Percentiles rank a stretch among this genome's conserved stretches.
phyloP scores from a whole-genome alignment of 2,888 invertebrate genomes.

The Drosophila borborema region DNA sequence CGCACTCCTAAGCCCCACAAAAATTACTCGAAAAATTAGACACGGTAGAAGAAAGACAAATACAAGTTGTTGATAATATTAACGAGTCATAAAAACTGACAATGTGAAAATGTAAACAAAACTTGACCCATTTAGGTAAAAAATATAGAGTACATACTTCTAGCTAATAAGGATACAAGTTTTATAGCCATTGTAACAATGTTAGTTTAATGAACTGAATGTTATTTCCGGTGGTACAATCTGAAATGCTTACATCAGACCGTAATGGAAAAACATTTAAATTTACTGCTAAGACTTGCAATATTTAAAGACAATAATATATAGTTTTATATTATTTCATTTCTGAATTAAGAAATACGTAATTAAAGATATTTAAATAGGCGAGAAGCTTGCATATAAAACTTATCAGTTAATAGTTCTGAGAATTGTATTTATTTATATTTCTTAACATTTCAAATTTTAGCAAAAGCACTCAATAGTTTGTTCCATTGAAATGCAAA shows the following conservation, averaged over 20 bases:
- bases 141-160: not conserved
- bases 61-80: conserved; percentile 43
- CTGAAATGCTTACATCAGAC: not conserved
- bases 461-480: not conserved
- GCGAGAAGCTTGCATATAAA: not conserved
- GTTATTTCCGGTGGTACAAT: not conserved
- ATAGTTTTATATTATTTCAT: not conserved
- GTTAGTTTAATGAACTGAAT: not conserved
- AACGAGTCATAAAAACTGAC: conserved; percentile 50
- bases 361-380: not conserved
- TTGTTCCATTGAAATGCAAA: not conserved
- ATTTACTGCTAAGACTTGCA: not conserved
- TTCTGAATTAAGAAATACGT: not conserved
- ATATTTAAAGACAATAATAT: not conserved
- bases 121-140: conserved; percentile 67
- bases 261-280: not conserved
- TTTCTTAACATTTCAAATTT: not conserved
- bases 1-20: conserved; percentile 66
- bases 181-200: not conserved
- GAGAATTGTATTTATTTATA: not conserved
- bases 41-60: conserved; percentile 16
- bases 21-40: conserved; percentile 54
- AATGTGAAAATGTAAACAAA: conserved; percentile 59
- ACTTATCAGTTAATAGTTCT: not conserved
- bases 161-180: conserved; percentile 13